Percentiles rank a stretch among this genome's conserved stretches.
phyloP scores from a whole-genome alignment of 2,113 vertebrate species.

The Corvus hawaiiensis region DNA sequence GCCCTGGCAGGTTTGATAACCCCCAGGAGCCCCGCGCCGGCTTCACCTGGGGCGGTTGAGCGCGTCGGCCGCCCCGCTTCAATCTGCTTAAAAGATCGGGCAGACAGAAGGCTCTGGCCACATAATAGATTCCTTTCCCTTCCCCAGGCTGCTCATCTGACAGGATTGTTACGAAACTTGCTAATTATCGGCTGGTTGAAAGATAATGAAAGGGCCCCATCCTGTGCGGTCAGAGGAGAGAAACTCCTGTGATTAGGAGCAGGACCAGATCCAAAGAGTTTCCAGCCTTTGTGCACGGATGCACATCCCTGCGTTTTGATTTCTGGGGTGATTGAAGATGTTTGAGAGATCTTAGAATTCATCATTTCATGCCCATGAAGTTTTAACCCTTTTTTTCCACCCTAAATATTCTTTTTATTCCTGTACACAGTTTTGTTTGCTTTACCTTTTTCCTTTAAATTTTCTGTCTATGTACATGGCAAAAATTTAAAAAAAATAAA shows the following conservation, averaged over 20 bases:
- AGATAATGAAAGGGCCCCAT: slow-evolving; percentile 88
- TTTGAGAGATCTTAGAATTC: neutral
- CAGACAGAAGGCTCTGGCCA: slow-evolving; percentile 57
- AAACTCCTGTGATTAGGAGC: neutral
- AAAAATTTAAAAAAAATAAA: neutral
- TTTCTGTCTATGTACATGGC: neutral
- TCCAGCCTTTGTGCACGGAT: neutral
- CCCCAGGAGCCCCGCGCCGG: slow-evolving; percentile 76
- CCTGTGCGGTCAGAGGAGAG: slow-evolving; percentile 6
- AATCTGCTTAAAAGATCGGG: slow-evolving; percentile 73
- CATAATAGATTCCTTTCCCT: slow-evolving; percentile 68
- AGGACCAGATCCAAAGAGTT: neutral
- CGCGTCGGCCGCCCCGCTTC: slow-evolving; percentile 60
- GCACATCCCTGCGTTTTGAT: neutral
- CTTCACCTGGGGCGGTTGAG: slow-evolving; percentile 82
- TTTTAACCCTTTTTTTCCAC: neutral
- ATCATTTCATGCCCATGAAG: neutral
- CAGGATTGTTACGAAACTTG: slow-evolving; percentile 71
- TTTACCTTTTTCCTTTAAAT: neutral
- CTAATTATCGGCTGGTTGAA: slow-evolving; percentile 90
- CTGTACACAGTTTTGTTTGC: neutral
- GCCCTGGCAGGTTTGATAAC: slow-evolving; percentile 86
- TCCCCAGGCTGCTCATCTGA: slow-evolving; percentile 55
- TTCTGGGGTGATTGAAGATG: neutral
- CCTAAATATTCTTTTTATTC: neutral